Base-by-base conservation (phyloP, 2,797 vertebrate species). In the Sylvilagus floridanus region DNA sequence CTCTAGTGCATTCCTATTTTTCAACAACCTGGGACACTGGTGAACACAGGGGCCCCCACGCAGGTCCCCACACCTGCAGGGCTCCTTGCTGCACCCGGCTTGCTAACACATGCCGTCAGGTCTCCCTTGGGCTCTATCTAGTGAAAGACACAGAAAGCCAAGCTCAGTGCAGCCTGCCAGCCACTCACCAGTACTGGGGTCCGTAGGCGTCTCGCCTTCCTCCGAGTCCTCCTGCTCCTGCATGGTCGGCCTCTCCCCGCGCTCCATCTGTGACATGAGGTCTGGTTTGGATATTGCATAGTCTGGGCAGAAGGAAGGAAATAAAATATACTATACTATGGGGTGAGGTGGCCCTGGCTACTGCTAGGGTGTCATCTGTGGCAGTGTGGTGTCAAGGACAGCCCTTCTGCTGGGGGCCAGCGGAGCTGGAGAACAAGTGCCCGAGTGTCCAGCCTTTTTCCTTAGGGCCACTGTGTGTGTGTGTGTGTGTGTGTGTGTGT, bases 261-360 rank as follows among this genome's bases (percentile, higher is more conserved):
- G 97, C 88, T 98, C 98, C 7, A 98, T 97, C 96, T 98, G 98
- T 11, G 98, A 98, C 97, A 98, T 94, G 78, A 98, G 97, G 57
- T 98, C 98, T 0, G 98, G 98, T 93, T 98, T 98, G 96, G 98
- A 98, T 94, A 98, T 98, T 84, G 98, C 98, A 97, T 98, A 98
- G 97, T 98, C 98, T 98, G 97, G 79, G 13, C 35, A 95, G 93
- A 95, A 98, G 83, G 96, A 66, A 97, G 63, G 60, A 91, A 86
- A 84, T 35, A 82, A 92, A 72, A 63, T 3, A 83, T 5, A 28
- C 47, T 3, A 81, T 7, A 26, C 37, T 54, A 2, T 72, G 88
- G 52, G 63, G 32, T 66, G 84, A 95, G 75, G 87, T 37, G 1
- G 2, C 68, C 72, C n/a, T 76, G 82, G 17, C 73, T 54, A 57